phyloP scores from a whole-genome alignment of 2,797 vertebrate species.

The Harpagifer antarcticus region DNA sequence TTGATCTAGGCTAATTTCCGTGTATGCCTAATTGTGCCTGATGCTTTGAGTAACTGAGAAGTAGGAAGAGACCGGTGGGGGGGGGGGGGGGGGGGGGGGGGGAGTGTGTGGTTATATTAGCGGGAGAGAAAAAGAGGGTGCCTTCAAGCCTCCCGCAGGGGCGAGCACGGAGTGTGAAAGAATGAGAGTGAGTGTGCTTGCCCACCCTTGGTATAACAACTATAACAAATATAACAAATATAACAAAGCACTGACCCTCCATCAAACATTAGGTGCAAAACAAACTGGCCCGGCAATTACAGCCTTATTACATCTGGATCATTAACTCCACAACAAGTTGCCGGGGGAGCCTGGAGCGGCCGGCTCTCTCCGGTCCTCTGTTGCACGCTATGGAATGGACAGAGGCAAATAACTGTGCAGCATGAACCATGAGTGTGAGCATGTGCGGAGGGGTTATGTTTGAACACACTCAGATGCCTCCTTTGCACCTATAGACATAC shows the following conservation, averaged over 20 bases:
- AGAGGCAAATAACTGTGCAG: constrained; percentile 51
- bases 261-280: constrained; percentile 78
- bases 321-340: constrained; percentile 81
- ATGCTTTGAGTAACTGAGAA: constrained; percentile 34
- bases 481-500: constrained; percentile 17
- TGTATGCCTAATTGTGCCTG: constrained; percentile 51
- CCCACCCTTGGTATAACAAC: constrained; percentile 70
- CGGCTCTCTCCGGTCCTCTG: constrained; percentile 58
- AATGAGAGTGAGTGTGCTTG: constrained; percentile 33
- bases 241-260: constrained; percentile 77
- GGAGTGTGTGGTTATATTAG: constrained; percentile 18
- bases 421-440: constrained; percentile 31
- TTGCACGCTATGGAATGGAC: constrained; percentile 52
- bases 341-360: constrained; percentile 65
- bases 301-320: constrained; percentile 80
- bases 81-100: not conserved
- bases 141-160: constrained; percentile 37
- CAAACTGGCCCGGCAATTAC: constrained; percentile 78
- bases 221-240: constrained; percentile 77
- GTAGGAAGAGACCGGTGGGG: constrained; percentile 3
- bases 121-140: constrained; percentile 16
- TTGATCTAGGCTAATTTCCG: constrained; percentile 47
- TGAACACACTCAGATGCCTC: constrained; percentile 7
- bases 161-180: constrained; percentile 22
- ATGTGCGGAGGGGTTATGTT: constrained; percentile 15